Conservation (phyloP, 2,888 invertebrate species). For the Thelaira solivaga region DNA sequence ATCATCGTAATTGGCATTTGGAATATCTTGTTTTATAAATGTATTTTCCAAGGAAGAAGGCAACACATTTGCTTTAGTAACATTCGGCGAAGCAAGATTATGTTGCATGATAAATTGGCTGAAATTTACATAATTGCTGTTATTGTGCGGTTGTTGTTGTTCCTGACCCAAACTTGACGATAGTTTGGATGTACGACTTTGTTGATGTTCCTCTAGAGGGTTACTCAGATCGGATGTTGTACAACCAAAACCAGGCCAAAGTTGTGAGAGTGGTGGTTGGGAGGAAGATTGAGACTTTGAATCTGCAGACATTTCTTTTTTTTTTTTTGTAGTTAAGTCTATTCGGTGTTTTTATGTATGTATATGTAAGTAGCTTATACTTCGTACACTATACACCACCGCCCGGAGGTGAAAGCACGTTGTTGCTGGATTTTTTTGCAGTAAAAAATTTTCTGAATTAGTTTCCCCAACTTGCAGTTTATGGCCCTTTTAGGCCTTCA, state of each 20-base stretch:
- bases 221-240: conserved; percentile 22
- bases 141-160: conserved; percentile 55
- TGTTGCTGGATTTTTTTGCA: conserved; percentile 29
- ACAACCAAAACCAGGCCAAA: conserved; percentile 60
- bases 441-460: not conserved
- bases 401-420: conserved; percentile 38
- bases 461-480: conserved; percentile 22
- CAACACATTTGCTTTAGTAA: not conserved
- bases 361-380: conserved; percentile 32
- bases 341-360: no score
- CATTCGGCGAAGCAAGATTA: conserved; percentile 67
- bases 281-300: conserved; percentile 44
- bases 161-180: not conserved
- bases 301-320: conserved; percentile 55
- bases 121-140: conserved; percentile 76
- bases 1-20: conserved; percentile 22
- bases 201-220: conserved; percentile 8
- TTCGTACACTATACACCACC: not conserved
- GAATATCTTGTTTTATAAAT: conserved; percentile 14
- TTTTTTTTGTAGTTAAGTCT: not conserved
- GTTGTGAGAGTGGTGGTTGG: conserved; percentile 54
- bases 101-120: conserved; percentile 76
- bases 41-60: conserved; percentile 1
- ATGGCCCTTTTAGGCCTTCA: conserved; percentile 63
- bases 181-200: not conserved